Evolutionary conservation across 1,140 invertebrate genomes (phyloP).

Genomic region (Drosophila nigromelanica): DNA sequence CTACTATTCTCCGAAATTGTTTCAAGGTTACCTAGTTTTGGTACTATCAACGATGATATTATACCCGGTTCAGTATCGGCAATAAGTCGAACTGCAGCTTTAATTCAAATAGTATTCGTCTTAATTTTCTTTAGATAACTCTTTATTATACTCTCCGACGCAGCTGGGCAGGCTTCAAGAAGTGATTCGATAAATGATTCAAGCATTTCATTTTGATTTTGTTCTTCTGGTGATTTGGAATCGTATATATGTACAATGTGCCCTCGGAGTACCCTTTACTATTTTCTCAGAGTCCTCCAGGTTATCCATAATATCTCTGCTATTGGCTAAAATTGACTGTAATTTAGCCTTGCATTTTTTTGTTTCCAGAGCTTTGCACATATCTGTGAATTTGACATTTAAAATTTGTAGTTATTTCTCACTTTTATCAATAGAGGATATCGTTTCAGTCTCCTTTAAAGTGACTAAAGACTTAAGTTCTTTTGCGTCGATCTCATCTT

Average conservation of each 20-base stretch:
- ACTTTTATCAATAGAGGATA: slow-evolving; percentile 13
- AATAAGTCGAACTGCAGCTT: slow-evolving; percentile 51
- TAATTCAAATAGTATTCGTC: slow-evolving; percentile 52
- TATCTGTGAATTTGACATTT: slow-evolving; percentile 6
- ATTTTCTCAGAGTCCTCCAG: slow-evolving; percentile 37
- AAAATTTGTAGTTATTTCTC: slow-evolving; percentile 3
- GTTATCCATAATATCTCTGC: slow-evolving; percentile 49
- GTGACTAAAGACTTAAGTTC: slow-evolving; percentile 8
- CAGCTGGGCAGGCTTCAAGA: slow-evolving; percentile 44
- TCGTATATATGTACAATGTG: slow-evolving; percentile 79
- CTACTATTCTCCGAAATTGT: slow-evolving; percentile 53
- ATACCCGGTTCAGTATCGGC: slow-evolving; percentile 50
- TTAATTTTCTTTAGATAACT: slow-evolving; percentile 55
- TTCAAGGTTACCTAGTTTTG: slow-evolving; percentile 60
- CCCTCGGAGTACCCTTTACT: slow-evolving; percentile 58
- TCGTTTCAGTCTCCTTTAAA: slow-evolving; percentile 27
- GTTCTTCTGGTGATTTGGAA: slow-evolving; percentile 32
- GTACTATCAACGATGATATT: slow-evolving; percentile 55
- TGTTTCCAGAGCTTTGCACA: slow-evolving; percentile 4
- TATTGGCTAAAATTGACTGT: slow-evolving; percentile 21
- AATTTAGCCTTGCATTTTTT: slow-evolving; percentile 8
- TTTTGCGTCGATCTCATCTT: slow-evolving; percentile 27
- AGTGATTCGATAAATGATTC: slow-evolving; percentile 62
- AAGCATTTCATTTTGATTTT: slow-evolving; percentile 28
- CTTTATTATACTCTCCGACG: slow-evolving; percentile 38